These are phyloP conservation scores for Pteruthius melanotis DNA, from an alignment of 2,113 vertebrate species.

Conservation along the genomic window DNA sequence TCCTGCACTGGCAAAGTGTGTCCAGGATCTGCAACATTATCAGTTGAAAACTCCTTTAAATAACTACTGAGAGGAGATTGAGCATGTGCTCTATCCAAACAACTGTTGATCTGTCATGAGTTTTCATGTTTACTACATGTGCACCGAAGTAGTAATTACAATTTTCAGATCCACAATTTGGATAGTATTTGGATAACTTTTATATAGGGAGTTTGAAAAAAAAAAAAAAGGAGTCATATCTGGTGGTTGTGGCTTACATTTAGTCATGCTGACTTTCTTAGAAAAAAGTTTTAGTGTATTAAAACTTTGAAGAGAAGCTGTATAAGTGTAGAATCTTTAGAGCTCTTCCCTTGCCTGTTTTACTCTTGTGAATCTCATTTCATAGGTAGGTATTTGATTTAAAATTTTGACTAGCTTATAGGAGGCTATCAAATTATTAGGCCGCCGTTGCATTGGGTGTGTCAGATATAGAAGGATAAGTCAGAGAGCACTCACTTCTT, in stretches of 20 bases:
- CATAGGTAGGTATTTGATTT: background rate
- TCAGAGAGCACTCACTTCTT: background rate
- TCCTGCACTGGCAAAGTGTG: background rate
- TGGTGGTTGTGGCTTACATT: background rate
- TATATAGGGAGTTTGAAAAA: fast-evolving
- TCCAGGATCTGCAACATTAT: background rate
- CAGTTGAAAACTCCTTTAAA: background rate
- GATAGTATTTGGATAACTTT: background rate
- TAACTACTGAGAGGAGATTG: background rate
- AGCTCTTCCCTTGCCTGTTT: background rate
- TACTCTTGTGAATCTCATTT: background rate
- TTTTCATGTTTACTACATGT: background rate
- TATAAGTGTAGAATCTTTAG: background rate
- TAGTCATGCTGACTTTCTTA: background rate
- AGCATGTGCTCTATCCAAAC: background rate
- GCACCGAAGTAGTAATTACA: background rate
- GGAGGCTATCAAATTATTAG: background rate
- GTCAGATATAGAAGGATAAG: background rate
- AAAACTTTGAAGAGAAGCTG: background rate
- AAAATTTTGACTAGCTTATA: background rate
- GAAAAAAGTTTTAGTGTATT: background rate
- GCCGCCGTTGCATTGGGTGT: background rate
- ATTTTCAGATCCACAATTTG: background rate
- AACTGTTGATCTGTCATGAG: background rate
- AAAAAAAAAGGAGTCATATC: fast-evolving